Base-by-base conservation (phyloP, 2,888 invertebrate genomes). In the Aspidiotus rigidus region DNA sequence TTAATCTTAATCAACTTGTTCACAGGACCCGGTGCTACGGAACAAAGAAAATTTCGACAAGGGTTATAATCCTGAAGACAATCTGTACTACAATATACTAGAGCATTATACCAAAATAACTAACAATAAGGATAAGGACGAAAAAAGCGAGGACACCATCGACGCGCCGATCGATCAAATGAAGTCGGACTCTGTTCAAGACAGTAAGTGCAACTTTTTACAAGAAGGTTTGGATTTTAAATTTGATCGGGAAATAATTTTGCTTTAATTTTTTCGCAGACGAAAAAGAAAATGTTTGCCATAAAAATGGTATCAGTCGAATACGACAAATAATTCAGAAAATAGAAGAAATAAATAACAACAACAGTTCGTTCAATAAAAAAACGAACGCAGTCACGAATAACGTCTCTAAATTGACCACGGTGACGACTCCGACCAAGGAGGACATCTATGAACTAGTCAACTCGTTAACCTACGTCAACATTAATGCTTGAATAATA, bases 321-420 rank as follows among this genome's bases (percentile, higher is more conserved):
- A 73, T 74, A 39, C 74, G 73, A 41, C 73, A 73, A 41, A 72
- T 74, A 15, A 74, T 74, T 39, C 73, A 73, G 41, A 72, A 72
- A 17, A 74, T 74, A 64, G 74, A 74, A 70, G 74, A 72, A 53
- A 73, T 73, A 6, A 73, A 64, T 59, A 71, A 55, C 42, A 69
- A 71, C 64, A 72, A 70, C 11, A 62, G 64, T n/a, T 55, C 67
- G 5, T 39, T 59, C 55, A 62, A 42, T 11, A 69, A 69, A 15
- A 69, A 69, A 49, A 16, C 42, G 49, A 62, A 55, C n/a, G 40
- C 55, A 8, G 7, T 63, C 6, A 55, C 55, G 11, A 55, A 28
- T 6, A 54, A 55, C 11, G 16, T 40, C 16, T 56, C 62, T 10
- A 55, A 55, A 16, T 16, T 63, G 53, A 63, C 16, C 53, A 7